Evolutionary conservation across 2,797 vertebrate genomes (phyloP), one percentile per base, ranked within the genome.

Genomic region (Xenops minutus): DNA sequence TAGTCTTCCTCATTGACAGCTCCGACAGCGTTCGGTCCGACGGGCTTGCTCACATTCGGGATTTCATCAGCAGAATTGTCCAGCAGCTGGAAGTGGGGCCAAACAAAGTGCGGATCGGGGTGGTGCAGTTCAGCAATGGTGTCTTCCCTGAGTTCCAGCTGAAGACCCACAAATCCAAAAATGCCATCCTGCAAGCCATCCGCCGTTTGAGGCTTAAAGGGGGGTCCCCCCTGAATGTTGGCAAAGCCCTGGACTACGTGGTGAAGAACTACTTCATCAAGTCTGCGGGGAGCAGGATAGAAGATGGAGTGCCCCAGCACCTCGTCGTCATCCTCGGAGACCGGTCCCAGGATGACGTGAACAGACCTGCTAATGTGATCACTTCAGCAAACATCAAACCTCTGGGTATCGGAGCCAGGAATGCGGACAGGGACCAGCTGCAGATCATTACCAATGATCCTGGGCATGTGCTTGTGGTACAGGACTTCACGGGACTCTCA

Each of bases 1-100:
- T 99, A 6, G 97, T 99, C 80, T 99, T 99, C 96, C 98, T 99
- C 11, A 98, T 99, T 23, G 99, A 99, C 96, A 99, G 99, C 80
- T 99, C 99, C 1, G 98, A 98, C 23, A 97, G 30, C 0, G 98
- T 99, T 24, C 97, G 97, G 73, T 0, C 83, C 0, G 95, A 86
- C 0, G 99, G 98, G 37, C 92, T 99, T 3, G 99, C 98, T 52
- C 98, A 99, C 72, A 98, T 99, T 56, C 98, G 99, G 30, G 99
- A 99, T 93, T 99, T 99, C 83, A 98, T 99, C 27, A 66, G 97
- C 78, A 98, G 93, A 91, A 97, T 99, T 26, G 98, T 99, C 39
- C 97, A 98, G 64, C 98, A 98, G 91, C 98, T 99, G 20, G 97
- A 99, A 5, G 95, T 99, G 4, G 98, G 98, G 34, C 98, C 98